Base-by-base conservation (phyloP, 2,113 vertebrate species). In the Pollimyrus isidori region DNA sequence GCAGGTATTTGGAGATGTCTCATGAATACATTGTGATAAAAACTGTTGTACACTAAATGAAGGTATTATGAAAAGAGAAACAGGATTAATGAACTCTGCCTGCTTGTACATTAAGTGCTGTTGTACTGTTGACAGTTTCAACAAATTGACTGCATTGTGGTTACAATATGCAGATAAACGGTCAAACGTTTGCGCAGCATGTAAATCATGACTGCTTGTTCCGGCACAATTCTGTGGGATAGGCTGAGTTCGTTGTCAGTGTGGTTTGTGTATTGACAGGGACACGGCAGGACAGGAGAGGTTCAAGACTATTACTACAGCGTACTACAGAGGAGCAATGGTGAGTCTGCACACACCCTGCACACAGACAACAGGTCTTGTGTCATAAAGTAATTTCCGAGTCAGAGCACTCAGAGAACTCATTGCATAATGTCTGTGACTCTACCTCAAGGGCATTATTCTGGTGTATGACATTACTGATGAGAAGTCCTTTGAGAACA, bases 321-420 rank as follows among this genome's bases (percentile, higher is more conserved):
- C 98, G 3, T 99, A 99, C 93, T 99, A 98, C 95, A 96, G 98
- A 19, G 98, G 98, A 93, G 98, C 98, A n/a, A 98, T 99, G 98
- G 98, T 99, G 95, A 11, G 94, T 89, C 19, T 62, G 42, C 48
- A 53, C 19, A 42, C 88, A 1, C 26, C 76, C 86, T 53, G 42
- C 21, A 80, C 62, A 89, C 90, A 83, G 88, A 52, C 87, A 84
- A 46, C 46, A 53, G 76, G 56, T 83, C 90, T 90, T 13, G 39
- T 58, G 52, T 23, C 86, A 58, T 23, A 30, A 35, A 58, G 26
- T 21, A n/a, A 26, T 23, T 52, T 76, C 13, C 4, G 30, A 92
- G 88, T 91, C 86, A 83, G 49, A 26, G 23, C 35, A n/a, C 23
- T 83, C n/a, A 7, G 4, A 19, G 23, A 3, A 49, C 46, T 2